These are phyloP conservation scores for Acomys russatus DNA, from an alignment of 2,797 vertebrate species.

Conservation along the genomic window DNA sequence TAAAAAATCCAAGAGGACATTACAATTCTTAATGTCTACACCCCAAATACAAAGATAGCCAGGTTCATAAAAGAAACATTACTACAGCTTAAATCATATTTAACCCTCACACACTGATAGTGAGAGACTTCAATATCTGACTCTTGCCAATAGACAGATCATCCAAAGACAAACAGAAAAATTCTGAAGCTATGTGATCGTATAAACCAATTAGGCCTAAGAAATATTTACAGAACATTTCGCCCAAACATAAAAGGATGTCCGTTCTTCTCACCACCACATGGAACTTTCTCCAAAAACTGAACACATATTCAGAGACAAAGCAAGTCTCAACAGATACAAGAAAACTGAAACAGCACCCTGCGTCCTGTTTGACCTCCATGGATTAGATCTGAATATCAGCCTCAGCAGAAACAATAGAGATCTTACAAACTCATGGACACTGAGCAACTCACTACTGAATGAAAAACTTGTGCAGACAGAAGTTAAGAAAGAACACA, in stretches of 20 bases:
- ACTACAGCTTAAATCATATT: neutral
- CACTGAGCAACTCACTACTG: neutral
- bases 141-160: neutral
- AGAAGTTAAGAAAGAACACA: neutral
- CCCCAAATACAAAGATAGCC: neutral
- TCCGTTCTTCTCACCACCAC: neutral
- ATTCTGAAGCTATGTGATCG: neutral
- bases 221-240: neutral
- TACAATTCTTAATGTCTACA: neutral
- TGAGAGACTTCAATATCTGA: neutral
- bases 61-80: neutral
- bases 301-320: neutral
- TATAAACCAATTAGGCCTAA: neutral
- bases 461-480: neutral
- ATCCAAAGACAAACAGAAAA: neutral
- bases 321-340: neutral
- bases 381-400: neutral
- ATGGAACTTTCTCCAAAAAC: neutral
- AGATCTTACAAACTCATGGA: neutral
- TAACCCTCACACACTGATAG: neutral
- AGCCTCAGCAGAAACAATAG: neutral
- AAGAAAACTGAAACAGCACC: neutral
- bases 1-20: neutral
- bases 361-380: neutral
- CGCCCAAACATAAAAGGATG: neutral